phyloP scores from a whole-genome alignment of 2,113 vertebrate genomes.

The Nerophis ophidion region DNA sequence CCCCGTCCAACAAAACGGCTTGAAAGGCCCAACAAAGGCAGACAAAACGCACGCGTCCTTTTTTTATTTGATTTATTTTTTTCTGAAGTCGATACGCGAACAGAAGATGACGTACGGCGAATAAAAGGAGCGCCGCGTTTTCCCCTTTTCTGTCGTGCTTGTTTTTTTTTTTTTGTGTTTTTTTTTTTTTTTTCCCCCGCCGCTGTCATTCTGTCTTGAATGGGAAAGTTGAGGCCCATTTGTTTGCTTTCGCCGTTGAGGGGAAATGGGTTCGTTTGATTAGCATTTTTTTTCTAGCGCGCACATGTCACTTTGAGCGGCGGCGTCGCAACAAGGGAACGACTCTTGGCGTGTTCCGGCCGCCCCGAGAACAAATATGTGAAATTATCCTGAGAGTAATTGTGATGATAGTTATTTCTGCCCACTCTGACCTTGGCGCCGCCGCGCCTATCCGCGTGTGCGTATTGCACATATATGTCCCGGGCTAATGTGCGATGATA shows the following conservation, averaged over 20 bases:
- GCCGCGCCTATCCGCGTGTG: constrained; percentile 32
- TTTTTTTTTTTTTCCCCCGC: constrained; percentile 16
- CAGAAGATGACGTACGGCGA: constrained; percentile 64
- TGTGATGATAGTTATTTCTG: constrained; percentile 56
- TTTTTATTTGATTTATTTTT: background rate
- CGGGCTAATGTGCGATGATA: constrained; percentile 53
- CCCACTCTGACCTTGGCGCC: constrained; percentile 32
- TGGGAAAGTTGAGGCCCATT: constrained; percentile 58
- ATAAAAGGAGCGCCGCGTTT: constrained; percentile 47
- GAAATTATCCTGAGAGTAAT: constrained; percentile 39
- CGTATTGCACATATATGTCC: constrained; percentile 16
- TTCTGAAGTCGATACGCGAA: constrained; percentile 69
- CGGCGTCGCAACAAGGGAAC: constrained; percentile 38
- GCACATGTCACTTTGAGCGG: constrained; percentile 39
- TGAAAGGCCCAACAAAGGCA: constrained; percentile 70
- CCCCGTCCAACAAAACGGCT: constrained; percentile 74
- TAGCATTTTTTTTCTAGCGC: constrained; percentile 58
- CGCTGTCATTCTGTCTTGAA: constrained; percentile 70
- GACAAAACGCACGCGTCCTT: constrained; percentile 65
- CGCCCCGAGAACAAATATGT: constrained; percentile 13
- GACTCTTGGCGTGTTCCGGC: background rate
- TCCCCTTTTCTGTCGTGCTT: constrained; percentile 51
- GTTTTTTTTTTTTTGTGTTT: constrained; percentile 48
- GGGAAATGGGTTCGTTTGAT: constrained; percentile 65
- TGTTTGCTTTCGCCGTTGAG: constrained; percentile 64